These are phyloP conservation scores for Dione juno DNA, from an alignment of 2,888 invertebrate species.

Conservation along the genomic window DNA sequence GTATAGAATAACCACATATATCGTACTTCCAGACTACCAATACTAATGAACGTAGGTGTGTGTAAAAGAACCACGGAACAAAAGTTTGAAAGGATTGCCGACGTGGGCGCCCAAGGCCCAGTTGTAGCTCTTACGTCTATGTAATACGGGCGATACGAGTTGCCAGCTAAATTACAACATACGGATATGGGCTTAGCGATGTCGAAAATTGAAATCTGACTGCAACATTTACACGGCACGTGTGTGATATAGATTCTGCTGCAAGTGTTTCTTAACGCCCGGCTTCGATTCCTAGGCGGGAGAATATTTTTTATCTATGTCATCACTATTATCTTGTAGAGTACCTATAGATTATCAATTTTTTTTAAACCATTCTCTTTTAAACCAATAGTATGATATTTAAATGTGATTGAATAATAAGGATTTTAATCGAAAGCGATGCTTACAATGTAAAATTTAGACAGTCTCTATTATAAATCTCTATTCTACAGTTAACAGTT, in stretches of 20 bases:
- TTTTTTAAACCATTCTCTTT: too few relatives aligned
- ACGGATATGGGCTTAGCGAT: slow-evolving; percentile 56
- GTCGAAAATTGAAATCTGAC: slow-evolving; percentile 44
- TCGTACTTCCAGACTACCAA: slow-evolving; percentile 22
- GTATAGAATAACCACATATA: too few relatives aligned
- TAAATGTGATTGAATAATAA: too few relatives aligned
- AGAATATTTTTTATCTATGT: too few relatives aligned
- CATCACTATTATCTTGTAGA: too few relatives aligned
- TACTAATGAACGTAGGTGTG: slow-evolving; percentile 36
- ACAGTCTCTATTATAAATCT: not conserved
- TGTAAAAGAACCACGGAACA: slow-evolving; percentile 50
- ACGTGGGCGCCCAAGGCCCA: slow-evolving; percentile 55
- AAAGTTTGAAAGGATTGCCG: slow-evolving; percentile 53
- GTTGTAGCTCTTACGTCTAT: slow-evolving; percentile 41
- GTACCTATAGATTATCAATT: too few relatives aligned
- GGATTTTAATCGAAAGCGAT: too few relatives aligned
- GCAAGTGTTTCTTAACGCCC: not conserved
- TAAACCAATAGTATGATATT: too few relatives aligned
- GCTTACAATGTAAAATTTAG: too few relatives aligned
- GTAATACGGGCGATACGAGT: slow-evolving; percentile 36
- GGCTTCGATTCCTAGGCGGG: too few relatives aligned
- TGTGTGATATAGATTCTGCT: not conserved
- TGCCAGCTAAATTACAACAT: slow-evolving; percentile 51
- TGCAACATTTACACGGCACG: not conserved
- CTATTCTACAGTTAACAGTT: not conserved